phyloP scores from a whole-genome alignment of 2,888 invertebrate genomes.

The Molorchus minor region DNA sequence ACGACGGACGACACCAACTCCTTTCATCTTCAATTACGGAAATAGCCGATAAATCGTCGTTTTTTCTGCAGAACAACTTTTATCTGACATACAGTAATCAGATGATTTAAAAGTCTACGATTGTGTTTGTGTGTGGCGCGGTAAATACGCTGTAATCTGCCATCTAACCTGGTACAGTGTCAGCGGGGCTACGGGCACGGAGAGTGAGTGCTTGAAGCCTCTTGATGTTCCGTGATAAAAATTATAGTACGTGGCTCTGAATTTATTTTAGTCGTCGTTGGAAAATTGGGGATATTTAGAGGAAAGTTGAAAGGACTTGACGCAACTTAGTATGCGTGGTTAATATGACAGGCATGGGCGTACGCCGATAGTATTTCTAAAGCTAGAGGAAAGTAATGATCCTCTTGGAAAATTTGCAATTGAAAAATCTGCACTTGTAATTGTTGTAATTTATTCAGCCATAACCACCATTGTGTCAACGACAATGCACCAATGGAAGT shows the following conservation, averaged over 20 bases:
- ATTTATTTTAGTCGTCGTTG: not conserved
- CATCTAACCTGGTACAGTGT: slow-evolving; percentile 20
- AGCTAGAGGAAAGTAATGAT: too few relatives aligned
- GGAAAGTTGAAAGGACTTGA: too few relatives aligned
- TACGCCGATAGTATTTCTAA: too few relatives aligned
- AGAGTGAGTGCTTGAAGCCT: slow-evolving; percentile 11
- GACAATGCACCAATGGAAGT: too few relatives aligned
- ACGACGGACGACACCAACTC: not conserved
- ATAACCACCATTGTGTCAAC: too few relatives aligned
- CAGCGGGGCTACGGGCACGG: slow-evolving; percentile 2
- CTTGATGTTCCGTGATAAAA: slow-evolving; percentile 12
- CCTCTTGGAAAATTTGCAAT: too few relatives aligned
- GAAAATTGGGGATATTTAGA: not conserved
- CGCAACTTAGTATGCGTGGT: too few relatives aligned
- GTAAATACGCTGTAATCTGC: slow-evolving; percentile 18
- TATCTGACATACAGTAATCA: slow-evolving; percentile 19
- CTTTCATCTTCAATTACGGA: slow-evolving; percentile 16
- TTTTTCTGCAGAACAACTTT: slow-evolving; percentile 11
- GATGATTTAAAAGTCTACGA: slow-evolving; percentile 20
- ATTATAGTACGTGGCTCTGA: slow-evolving; percentile 12
- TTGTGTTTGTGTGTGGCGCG: slow-evolving; percentile 16
- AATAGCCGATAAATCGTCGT: slow-evolving; percentile 9
- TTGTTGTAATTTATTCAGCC: too few relatives aligned
- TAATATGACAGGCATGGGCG: too few relatives aligned
- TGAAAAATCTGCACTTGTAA: too few relatives aligned